Conservation (phyloP, 2,888 invertebrate species). For the Sylvicola cinctus region DNA sequence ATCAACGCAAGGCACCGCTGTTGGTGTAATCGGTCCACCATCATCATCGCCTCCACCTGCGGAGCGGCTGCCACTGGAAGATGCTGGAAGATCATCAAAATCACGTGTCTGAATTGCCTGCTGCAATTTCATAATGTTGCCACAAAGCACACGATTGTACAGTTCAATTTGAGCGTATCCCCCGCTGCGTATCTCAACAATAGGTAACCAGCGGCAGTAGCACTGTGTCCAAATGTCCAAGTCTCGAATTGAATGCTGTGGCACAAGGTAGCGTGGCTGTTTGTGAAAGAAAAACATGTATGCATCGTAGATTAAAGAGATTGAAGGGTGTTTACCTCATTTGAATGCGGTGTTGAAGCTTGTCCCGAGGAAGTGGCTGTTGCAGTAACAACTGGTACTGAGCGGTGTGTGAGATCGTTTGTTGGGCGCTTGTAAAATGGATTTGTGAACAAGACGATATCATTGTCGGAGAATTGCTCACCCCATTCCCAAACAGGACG, state of each 20-base stretch:
- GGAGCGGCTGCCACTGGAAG: constrained; percentile 3
- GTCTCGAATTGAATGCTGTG: constrained; percentile 29
- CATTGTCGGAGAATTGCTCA: constrained; percentile 64
- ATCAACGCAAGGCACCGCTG: constrained; percentile 16
- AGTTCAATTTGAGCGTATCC: constrained; percentile 25
- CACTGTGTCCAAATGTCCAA: constrained; percentile 71
- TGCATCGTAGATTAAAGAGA: neutral
- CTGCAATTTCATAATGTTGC: constrained; percentile 23
- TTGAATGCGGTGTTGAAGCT: neutral
- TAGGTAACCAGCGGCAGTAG: constrained; percentile 75
- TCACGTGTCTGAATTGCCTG: constrained; percentile 21
- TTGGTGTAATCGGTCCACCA: neutral
- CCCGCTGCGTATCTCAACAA: constrained; percentile 39
- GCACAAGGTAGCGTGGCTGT: constrained; percentile 25
- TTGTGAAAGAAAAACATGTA: constrained; percentile 6
- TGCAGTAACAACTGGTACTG: too few relatives aligned
- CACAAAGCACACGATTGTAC: constrained; percentile 21
- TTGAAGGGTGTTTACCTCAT: neutral
- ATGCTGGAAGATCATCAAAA: constrained; percentile 20
- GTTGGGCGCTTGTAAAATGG: constrained; percentile 40
- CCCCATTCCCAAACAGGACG: constrained; percentile 83
- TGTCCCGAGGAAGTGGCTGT: neutral
- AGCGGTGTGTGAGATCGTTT: too few relatives aligned
- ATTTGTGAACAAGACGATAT: constrained; percentile 65
- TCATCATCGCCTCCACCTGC: neutral